Evolutionary conservation across 30 jellyfish, hydroid and myxozoan genomes (phyloP), one percentile per base, ranked within the genome.

Genomic region (Sanderia malayensis): DNA sequence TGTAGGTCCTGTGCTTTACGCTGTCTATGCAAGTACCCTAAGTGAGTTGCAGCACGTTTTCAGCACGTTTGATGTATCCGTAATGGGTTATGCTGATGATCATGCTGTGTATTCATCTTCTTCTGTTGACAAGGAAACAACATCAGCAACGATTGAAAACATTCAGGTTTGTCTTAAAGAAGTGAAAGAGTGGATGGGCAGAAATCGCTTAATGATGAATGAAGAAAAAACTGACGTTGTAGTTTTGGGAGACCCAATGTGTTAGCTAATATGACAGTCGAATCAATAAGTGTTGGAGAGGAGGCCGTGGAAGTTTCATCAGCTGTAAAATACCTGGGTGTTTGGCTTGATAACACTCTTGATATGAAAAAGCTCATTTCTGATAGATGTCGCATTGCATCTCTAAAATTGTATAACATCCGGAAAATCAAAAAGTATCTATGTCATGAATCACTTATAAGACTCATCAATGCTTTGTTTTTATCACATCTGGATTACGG

Each of bases 151-250:
- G 45, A 33, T 41, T 27, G 75, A 26, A 24, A 63, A 31, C 75
- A 63, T 63, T 63, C 58, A 63, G 1, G 75, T 28, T 63, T 67
- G 67, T 44, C 67, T 67, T 67, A 67, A 34, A 67, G 67, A 67
- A 67, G 44, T 67, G 80, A 41, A 67, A 41, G 80, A 67, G 67
- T 67, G 80, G 67, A 67, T 41, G 80, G 66, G 80, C 66, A 67
- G 80, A 37, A 34, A 31, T 29, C 75, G 75, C 75, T 63, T 63
- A 27, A 26, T 63, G 75, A 63, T 63, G 75, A 63, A 63, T 31
- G 59, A 33, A 18, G 44, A 67, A 20, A 67, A 67, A 33, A 67
- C 64, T 21, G 80, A 67, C 46, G 41, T 67, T 41, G 67, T 67
- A 21, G 80, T 67, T 67, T 67, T 67, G 80, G 80, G 67, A 26